phyloP scores from a whole-genome alignment of 2,797 vertebrate species.

The Diglossa cyanea region DNA sequence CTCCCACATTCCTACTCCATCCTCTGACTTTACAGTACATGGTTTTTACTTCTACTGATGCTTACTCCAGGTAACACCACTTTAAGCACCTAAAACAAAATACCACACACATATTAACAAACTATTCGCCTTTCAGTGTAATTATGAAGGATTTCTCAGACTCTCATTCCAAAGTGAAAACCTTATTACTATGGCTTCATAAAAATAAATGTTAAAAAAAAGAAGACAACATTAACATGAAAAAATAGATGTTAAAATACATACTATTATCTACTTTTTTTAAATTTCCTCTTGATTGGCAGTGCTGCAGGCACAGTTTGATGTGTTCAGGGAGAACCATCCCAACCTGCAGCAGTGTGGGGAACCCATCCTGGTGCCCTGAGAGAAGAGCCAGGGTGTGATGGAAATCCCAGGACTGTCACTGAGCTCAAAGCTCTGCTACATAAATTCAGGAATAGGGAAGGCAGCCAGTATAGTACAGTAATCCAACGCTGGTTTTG shows the following conservation, averaged over 20 bases:
- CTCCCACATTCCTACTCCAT: neutral
- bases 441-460: neutral
- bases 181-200: neutral
- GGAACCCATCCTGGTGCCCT: neutral
- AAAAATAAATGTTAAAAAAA: neutral
- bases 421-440: neutral
- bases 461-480: neutral
- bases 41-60: neutral
- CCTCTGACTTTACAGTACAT: neutral
- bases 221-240: neutral
- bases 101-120: neutral
- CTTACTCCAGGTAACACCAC: neutral
- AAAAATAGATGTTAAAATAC: neutral
- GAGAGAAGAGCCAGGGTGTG: neutral
- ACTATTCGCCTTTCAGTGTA: neutral
- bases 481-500: neutral
- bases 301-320: neutral
- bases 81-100: neutral
- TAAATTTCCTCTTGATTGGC: neutral
- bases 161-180: neutral
- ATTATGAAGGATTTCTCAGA: neutral
- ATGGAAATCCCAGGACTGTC: neutral
- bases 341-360: rapidly evolving
- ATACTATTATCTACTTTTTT: neutral
- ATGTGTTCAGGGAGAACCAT: neutral